Percentiles rank a stretch among this genome's conserved stretches.
Evolutionary conservation across 2,888 invertebrate species (phyloP).

Genomic region (Idaea straminata): DNA sequence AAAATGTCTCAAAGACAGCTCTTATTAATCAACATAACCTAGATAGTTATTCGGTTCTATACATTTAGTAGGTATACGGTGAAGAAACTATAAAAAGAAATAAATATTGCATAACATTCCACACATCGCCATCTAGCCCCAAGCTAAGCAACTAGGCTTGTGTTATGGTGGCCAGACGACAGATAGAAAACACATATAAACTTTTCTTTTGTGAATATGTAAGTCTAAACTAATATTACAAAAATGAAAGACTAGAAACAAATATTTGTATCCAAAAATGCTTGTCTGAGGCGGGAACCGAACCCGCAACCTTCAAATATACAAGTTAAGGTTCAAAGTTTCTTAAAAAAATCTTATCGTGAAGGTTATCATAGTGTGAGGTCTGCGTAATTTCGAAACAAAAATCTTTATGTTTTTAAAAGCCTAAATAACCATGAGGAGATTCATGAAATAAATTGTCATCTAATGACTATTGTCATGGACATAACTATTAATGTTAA

Average conservation of each 20-base stretch:
- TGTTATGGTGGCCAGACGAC: too few species aligned
- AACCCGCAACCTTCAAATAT: background rate
- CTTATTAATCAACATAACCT: constrained; percentile 65
- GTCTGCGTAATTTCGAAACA: constrained; percentile 48
- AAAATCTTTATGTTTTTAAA: constrained; percentile 43
- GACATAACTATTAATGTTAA: constrained; percentile 64
- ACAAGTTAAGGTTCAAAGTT: constrained; percentile 25
- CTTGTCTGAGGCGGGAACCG: too few species aligned
- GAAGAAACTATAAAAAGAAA: background rate
- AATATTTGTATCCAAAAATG: too few species aligned
- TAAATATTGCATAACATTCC: too few species aligned
- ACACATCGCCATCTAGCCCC: too few species aligned
- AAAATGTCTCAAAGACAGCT: constrained; percentile 68
- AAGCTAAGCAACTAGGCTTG: too few species aligned
- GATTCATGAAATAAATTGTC: constrained; percentile 66
- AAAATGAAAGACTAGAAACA: too few species aligned
- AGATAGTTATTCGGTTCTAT: constrained; percentile 65
- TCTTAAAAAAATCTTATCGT: constrained; percentile 33
- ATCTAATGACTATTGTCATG: constrained; percentile 58
- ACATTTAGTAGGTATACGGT: constrained; percentile 40
- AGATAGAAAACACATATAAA: too few species aligned
- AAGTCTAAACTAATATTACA: too few species aligned
- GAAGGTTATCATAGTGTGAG: constrained; percentile 62
- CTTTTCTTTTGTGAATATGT: too few species aligned
- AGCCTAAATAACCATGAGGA: constrained; percentile 46